Evolutionary conservation across 2,113 vertebrate species (phyloP), one percentile per base, ranked within the genome.

Genomic region (Beaufortia kweichowensis): DNA sequence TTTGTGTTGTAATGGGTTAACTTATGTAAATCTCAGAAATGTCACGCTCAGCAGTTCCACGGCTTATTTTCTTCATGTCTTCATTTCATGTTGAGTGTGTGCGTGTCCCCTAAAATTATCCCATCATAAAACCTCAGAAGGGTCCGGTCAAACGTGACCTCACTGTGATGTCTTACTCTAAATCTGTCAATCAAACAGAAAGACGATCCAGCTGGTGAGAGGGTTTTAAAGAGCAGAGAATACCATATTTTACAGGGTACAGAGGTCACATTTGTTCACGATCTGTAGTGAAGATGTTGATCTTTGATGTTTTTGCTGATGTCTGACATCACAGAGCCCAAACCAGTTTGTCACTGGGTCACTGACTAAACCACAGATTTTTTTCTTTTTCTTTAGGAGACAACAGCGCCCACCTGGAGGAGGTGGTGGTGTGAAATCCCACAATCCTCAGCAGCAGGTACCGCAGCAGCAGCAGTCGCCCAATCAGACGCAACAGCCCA

Each of bases 331-430:
- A 53, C 15, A 8, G 46, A 7, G 48, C 5, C 19, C 5, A 57
- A 76, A 17, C 43, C 4, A 4, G 5, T 50, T 23, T 33, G 21
- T 0, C 61, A 60, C 2, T 26, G 23, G 4, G 39, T 23, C 39
- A 26, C 39, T 21, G 33, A 35, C 48, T 46, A 55, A 31, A 15
- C 31, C 0, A 68, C 39, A 1, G n/a, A 2, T 64, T 19, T 46
- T 77, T 43, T 85, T n/a, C n/a, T n/a, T n/a, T n/a, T n/a, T n/a
- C n/a, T n/a, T n/a, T n/a, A 99, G 97, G 90, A 92, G 91, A 88
- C 96, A 95, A 79, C 96, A 96, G 85, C 93, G 95, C 83, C 83
- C 92, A 64, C 93, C 92, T 56, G 90, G 93, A 0, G 90, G 93
- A 0, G 90, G 92, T 0, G 93, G 91, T 1, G 93, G 91, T 2